Evolutionary conservation across 2,888 invertebrate genomes (phyloP).

Genomic region (Phortica magna): DNA sequence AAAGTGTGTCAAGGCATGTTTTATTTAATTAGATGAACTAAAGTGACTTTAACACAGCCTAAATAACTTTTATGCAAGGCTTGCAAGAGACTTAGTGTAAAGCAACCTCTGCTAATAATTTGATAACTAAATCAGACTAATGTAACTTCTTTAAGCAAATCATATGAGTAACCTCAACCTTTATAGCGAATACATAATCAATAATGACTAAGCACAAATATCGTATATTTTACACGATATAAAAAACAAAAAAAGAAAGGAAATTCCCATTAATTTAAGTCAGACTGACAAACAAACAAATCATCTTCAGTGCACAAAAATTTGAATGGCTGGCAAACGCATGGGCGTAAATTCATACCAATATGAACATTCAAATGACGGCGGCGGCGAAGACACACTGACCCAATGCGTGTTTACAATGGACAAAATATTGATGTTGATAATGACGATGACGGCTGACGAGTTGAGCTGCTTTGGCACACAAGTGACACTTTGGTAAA

Average conservation of each 20-base stretch:
- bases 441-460: not conserved
- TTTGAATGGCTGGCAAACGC: not conserved
- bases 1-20: not conserved
- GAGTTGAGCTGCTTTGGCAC: not conserved
- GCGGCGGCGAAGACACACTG: not conserved
- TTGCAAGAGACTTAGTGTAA: too few species aligned
- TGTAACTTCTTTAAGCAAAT: too few species aligned
- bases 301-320: not conserved
- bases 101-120: too few species aligned
- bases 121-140: too few species aligned
- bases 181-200: not conserved
- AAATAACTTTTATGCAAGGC: too few species aligned
- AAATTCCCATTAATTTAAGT: not conserved
- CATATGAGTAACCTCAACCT: not conserved
- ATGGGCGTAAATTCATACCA: conserved; percentile 7
- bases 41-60: too few species aligned
- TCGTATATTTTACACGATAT: not conserved
- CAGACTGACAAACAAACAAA: not conserved
- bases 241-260: not conserved
- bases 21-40: not conserved
- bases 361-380: not conserved
- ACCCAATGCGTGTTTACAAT: not conserved
- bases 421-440: not conserved
- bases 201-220: not conserved
- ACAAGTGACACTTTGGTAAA: not conserved